Evolutionary conservation across 2,113 vertebrate species (phyloP), one percentile per base, ranked within the genome.

Genomic region (Trematocara unimaculatum): DNA sequence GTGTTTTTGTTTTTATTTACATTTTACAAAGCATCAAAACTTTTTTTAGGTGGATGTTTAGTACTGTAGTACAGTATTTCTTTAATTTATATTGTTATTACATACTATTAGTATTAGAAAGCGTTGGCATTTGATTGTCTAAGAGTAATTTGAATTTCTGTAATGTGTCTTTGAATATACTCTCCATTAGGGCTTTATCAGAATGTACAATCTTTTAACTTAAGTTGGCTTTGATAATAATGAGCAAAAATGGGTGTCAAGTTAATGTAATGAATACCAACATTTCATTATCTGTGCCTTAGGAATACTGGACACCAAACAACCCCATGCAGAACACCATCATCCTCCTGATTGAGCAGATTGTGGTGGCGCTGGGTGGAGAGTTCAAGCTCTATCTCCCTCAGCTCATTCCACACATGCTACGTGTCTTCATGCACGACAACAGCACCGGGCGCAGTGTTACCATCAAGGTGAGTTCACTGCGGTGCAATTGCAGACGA

Each of bases 231-330:
- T 83, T 72, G 8, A 26, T 38, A 81, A 13, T 70, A 42, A 70
- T 64, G 18, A 62, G 35, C 10, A 72, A 83, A 26, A 14, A 4
- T 56, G 3, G 3, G 7, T 18, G 5, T 83, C 26, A 51, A 72
- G 6, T 14, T 47, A 6, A 49, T 79, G 1, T 23, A 56, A 49
- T 67, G 12, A 14, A 77, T 49, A 12, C 3, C n/a, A 55, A 26
- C 11, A 33, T 81, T 6, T 70, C 45, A 3, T 83, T 14, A 13
- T 79, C 45, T 88, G 29, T 84, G 33, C 47, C 87, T 11, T 86
- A 99, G 98, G 99, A 99, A 91, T 99, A 99, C 94, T 99, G 99
- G 99, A 98, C 99, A 26, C 98, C 98, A 86, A 99, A 99, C 95
- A 99, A 98, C 86, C 98, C 98, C 5, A 99, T 99, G 92, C 99